Evolutionary conservation across 2,888 invertebrate genomes (phyloP).

Genomic region (Vannuccia rotundouncinata): DNA sequence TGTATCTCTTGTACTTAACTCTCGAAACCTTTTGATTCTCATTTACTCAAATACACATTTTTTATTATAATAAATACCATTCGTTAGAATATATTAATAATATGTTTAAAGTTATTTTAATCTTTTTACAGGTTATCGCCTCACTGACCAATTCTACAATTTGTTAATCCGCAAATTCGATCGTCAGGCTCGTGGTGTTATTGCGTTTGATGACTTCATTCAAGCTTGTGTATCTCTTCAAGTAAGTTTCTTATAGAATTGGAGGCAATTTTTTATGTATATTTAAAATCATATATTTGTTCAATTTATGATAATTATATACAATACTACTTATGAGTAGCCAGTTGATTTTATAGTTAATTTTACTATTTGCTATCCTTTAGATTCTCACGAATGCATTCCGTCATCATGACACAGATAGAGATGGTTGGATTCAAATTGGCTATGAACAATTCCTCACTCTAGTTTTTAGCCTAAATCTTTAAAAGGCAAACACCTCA

Average conservation of each 20-base stretch:
- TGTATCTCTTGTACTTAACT: no score
- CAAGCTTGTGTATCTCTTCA: conserved; percentile 86
- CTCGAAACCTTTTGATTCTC: no score
- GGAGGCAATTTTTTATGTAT: no score
- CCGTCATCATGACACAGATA: conserved; percentile 77
- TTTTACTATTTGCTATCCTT: conserved; percentile 47
- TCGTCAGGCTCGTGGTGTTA: conserved; percentile 73
- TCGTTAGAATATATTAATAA: no score
- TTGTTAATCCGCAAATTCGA: conserved; percentile 86
- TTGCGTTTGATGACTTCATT: conserved; percentile 95
- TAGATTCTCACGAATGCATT: conserved; percentile 84
- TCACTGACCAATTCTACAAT: conserved; percentile 74
- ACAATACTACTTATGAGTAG: no score
- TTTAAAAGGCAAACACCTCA: no score
- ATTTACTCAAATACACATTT: no score
- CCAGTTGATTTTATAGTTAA: no score
- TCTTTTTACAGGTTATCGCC: conserved; percentile 58
- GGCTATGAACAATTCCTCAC: conserved; percentile 89
- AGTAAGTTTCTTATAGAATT: no score
- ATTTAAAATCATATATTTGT: no score
- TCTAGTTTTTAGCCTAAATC: conserved; percentile 65
- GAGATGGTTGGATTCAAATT: conserved; percentile 87
- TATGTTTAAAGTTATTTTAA: conserved; percentile 29
- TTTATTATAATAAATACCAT: no score
- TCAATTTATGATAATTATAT: no score